A percentile compares a stretch with the other conserved stretches of the same genome.
phyloP scores from a whole-genome alignment of 2,113 vertebrate genomes.

The Tretioscincus oriximinensis region DNA sequence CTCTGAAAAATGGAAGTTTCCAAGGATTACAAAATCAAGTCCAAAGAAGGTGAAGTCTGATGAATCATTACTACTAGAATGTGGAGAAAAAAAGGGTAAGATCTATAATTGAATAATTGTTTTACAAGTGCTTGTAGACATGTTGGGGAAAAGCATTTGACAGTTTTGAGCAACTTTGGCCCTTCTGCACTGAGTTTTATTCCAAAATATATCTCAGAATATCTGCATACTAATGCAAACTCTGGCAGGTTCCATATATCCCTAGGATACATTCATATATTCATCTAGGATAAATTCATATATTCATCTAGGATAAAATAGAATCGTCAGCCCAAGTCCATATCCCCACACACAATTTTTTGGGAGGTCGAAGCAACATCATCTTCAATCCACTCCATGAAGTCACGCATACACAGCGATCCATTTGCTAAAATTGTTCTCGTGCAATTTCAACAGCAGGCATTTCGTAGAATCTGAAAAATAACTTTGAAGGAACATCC shows the following conservation, averaged over 20 bases:
- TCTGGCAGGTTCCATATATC: too few species aligned
- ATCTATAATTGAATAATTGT: not conserved
- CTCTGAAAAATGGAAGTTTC: not conserved
- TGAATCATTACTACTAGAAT: not conserved
- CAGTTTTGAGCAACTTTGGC: not conserved
- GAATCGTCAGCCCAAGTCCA: not conserved
- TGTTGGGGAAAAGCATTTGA: not conserved
- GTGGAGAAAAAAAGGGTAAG: not conserved
- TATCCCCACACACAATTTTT: not conserved
- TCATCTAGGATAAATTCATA: not conserved
- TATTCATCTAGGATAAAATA: not conserved
- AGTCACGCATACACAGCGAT: too few species aligned
- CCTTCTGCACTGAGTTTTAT: too few species aligned
- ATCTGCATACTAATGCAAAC: too few species aligned
- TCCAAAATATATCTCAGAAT: too few species aligned
- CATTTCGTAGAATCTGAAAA: too few species aligned
- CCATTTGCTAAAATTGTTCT: not conserved
- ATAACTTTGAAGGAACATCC: too few species aligned
- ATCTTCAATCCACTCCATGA: too few species aligned
- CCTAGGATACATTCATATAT: not conserved
- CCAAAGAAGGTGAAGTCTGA: not conserved
- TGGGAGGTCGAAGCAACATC: too few species aligned
- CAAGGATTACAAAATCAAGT: not conserved
- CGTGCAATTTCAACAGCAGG: not conserved
- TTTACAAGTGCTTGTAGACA: not conserved